Conservation (phyloP, 2,113 vertebrate genomes). For the Ramphastos sulfuratus region DNA sequence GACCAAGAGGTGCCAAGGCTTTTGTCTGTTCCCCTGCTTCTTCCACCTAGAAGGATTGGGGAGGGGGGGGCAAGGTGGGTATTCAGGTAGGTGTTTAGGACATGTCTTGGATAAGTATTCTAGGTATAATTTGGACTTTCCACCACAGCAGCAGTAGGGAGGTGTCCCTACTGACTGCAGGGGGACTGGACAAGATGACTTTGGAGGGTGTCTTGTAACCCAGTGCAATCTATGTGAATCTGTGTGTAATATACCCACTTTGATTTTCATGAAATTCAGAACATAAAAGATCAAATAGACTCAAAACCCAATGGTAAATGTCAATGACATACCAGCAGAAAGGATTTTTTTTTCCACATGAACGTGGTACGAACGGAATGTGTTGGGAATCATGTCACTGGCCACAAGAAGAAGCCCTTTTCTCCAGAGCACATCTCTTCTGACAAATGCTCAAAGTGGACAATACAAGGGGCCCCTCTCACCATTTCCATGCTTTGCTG, state of each 20-base stretch:
- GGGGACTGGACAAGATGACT: no score
- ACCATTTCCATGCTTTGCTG: neutral
- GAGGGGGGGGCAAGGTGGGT: no score
- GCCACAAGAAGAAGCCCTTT: neutral
- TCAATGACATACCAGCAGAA: slow-evolving; percentile 10
- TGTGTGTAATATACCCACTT: neutral
- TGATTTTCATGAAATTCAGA: neutral
- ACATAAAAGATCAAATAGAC: neutral
- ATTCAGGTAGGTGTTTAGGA: no score
- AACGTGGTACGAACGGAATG: neutral
- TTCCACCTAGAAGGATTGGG: no score
- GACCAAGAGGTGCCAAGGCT: no score
- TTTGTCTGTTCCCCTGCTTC: no score
- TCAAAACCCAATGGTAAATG: neutral
- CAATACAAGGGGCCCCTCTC: neutral
- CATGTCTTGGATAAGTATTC: no score
- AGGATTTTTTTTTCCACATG: slow-evolving; percentile 4
- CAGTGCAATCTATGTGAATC: no score
- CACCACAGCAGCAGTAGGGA: no score
- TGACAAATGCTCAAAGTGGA: neutral
- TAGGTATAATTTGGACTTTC: no score
- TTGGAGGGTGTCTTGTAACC: no score
- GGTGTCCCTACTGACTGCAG: no score
- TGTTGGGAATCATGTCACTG: neutral
- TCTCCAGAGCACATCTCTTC: neutral